phyloP scores from a whole-genome alignment of 2,888 invertebrate genomes.

The Tanytarsus gracilentus region DNA sequence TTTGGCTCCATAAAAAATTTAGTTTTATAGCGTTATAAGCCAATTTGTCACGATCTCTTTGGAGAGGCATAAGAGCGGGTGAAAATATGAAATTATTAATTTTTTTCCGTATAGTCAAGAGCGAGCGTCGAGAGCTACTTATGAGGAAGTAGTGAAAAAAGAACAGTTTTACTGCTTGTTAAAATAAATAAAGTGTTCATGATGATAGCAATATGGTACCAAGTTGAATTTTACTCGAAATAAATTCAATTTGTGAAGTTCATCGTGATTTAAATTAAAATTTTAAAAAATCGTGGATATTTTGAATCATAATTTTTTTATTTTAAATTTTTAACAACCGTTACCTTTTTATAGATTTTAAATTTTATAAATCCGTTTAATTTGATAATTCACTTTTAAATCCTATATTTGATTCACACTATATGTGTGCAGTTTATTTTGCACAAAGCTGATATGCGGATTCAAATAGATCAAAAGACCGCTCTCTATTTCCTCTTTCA shows the following conservation, averaged over 20 bases:
- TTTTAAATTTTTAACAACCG: too few species aligned
- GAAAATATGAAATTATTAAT: slow-evolving; percentile 1
- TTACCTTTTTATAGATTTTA: too few species aligned
- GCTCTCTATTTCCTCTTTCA: not conserved
- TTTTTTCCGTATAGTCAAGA: not conserved
- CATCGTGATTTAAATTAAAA: too few species aligned
- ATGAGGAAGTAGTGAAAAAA: not conserved
- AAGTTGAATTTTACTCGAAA: too few species aligned
- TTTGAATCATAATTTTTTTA: too few species aligned
- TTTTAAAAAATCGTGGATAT: too few species aligned
- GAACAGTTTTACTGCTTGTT: slow-evolving; percentile 14
- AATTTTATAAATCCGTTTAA: too few species aligned
- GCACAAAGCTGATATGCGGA: too few species aligned
- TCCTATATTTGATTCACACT: too few species aligned
- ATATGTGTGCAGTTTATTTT: too few species aligned
- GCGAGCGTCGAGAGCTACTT: not conserved
- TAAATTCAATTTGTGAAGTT: too few species aligned
- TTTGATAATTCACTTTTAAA: too few species aligned
- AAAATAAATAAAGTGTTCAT: slow-evolving; percentile 24
- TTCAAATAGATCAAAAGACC: not conserved
- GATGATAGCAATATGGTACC: slow-evolving; percentile 11
- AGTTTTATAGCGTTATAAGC: slow-evolving; percentile 27
- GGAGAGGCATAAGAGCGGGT: not conserved
- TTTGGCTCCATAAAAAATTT: slow-evolving; percentile 21
- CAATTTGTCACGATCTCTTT: slow-evolving; percentile 28